phyloP scores from a whole-genome alignment of 2,797 vertebrate genomes.

The Periophthalmus magnuspinnatus region DNA sequence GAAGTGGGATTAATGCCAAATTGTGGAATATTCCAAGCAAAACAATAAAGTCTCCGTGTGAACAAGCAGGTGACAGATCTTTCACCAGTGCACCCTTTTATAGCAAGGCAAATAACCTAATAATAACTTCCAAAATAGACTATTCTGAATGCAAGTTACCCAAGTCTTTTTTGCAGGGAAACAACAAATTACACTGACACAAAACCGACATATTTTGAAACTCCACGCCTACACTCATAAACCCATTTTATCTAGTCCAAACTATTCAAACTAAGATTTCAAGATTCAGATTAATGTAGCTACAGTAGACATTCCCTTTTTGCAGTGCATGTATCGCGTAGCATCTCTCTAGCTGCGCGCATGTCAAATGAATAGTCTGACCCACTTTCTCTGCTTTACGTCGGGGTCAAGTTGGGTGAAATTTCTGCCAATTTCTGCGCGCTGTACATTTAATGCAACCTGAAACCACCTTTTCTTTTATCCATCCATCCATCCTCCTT shows the following conservation, averaged over 20 bases:
- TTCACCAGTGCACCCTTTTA: no score
- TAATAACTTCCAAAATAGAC: no score
- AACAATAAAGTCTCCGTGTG: no score
- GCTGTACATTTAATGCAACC: constrained; percentile 54
- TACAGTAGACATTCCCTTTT: not conserved
- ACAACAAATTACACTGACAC: no score
- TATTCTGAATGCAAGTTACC: no score
- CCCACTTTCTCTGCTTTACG: constrained; percentile 55
- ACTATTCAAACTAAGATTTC: not conserved
- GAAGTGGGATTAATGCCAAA: not conserved
- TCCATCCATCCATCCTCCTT: not conserved
- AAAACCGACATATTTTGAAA: not conserved
- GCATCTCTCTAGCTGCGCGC: constrained; percentile 38
- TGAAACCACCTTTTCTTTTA: constrained; percentile 32
- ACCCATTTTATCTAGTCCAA: not conserved
- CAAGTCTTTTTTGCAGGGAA: no score
- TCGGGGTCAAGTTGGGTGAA: constrained; percentile 44
- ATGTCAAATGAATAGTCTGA: constrained; percentile 52
- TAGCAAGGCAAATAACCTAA: no score
- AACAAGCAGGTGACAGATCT: no score
- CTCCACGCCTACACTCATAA: not conserved
- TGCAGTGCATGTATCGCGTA: not conserved
- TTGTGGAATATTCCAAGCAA: not conserved
- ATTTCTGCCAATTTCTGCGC: constrained; percentile 26
- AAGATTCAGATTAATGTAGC: not conserved